Evolutionary conservation across 1,140 invertebrate species (phyloP).

Genomic region (Megalopta genalis): DNA sequence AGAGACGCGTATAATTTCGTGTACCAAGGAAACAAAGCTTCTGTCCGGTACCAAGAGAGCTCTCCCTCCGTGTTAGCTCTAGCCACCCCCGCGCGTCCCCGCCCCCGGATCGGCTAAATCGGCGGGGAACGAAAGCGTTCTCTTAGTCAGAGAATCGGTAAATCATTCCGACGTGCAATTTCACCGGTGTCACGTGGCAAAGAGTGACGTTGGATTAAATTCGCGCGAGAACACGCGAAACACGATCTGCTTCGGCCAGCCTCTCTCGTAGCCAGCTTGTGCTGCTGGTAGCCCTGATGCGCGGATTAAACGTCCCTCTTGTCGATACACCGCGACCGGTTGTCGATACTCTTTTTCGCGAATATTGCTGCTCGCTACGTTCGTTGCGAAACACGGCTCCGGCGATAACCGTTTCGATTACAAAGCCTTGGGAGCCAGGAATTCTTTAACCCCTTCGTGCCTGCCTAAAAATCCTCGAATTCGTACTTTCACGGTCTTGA

Average conservation of each 20-base stretch:
- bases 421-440: no score
- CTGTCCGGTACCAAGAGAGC: no score
- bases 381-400: no score
- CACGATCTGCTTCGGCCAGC: neutral
- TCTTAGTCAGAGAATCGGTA: conserved; percentile 4
- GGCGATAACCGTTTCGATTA: no score
- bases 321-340: conserved; percentile 40
- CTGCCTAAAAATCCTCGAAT: no score
- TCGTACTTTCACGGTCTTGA: no score
- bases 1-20: no score
- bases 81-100: no score
- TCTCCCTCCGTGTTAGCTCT: no score
- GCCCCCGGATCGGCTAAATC: neutral
- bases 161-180: conserved; percentile 61
- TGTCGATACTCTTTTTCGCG: conserved; percentile 50
- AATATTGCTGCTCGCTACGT: neutral
- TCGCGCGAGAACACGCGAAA: conserved; percentile 38
- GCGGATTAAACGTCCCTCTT: conserved; percentile 50
- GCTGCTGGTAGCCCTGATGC: conserved; percentile 35
- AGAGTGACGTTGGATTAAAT: conserved; percentile 65
- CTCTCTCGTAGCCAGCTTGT: conserved; percentile 7
- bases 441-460: no score
- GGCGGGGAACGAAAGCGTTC: neutral
- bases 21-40: no score
- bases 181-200: conserved; percentile 50